Percentiles rank a stretch among this genome's conserved stretches.
These are phyloP conservation scores for Sylvicapra grimmia DNA, from an alignment of 2,113 vertebrate genomes.

Conservation along the genomic window DNA sequence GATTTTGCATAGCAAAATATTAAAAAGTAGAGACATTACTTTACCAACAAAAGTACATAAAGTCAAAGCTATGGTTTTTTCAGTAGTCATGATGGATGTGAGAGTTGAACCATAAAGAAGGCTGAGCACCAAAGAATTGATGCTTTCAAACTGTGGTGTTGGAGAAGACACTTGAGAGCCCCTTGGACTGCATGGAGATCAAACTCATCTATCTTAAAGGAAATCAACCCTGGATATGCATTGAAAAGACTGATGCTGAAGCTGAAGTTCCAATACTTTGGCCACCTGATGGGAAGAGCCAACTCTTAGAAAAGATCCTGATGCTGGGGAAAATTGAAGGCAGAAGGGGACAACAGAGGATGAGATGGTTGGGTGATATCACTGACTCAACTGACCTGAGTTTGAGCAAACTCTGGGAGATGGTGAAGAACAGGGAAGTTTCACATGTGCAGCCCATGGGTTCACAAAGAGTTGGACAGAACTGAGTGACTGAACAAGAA, in stretches of 20 bases:
- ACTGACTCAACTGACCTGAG: not conserved
- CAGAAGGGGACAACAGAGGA: not conserved
- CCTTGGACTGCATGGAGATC: not conserved
- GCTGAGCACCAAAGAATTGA: not conserved
- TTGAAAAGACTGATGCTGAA: not conserved
- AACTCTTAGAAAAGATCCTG: not conserved
- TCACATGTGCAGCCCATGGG: rapidly evolving
- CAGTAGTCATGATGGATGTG: not conserved
- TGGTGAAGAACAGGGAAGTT: not conserved
- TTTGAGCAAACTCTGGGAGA: not conserved
- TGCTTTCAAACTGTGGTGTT: not conserved
- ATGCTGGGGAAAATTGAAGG: not conserved
- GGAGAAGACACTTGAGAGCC: not conserved
- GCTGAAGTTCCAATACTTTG: not conserved
- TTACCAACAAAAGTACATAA: not conserved
- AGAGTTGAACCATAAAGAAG: not conserved
- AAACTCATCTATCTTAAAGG: not conserved
- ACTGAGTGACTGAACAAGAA: not conserved
- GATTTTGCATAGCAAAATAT: not conserved
- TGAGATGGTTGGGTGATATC: not conserved
- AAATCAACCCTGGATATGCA: not conserved
- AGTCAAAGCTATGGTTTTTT: not conserved
- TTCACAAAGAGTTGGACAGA: not conserved
- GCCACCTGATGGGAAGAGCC: not conserved
- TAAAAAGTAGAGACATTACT: not conserved